Evolutionary conservation across 2,888 invertebrate species (phyloP), one percentile per base, ranked within the genome.

Genomic region (Pyrrhia umbra): DNA sequence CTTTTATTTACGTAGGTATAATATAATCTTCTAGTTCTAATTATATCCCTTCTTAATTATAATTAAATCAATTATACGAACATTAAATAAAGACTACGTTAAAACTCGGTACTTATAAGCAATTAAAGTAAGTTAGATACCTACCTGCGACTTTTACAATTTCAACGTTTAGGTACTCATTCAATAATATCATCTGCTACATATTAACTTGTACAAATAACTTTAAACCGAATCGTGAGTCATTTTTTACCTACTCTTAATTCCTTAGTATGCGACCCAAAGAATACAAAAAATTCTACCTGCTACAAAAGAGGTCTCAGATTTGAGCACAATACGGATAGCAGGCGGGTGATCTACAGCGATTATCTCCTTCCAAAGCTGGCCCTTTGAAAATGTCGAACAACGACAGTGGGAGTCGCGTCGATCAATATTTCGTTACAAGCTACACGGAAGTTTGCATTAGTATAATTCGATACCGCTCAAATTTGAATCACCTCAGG

Each of bases 351-450:
- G 86, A 91, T 90, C 89, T 84, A 87, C 84, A 86, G 81, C 85
- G 90, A 92, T 92, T 89, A 92, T 92, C 88, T 86, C 84, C 82
- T 85, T 81, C 82, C 69, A 83, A 84, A 82, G 79, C 75, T 78
- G 80, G 73, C 85, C 83, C 85, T 88, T 88, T 87, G 84, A 89
- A 91, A 88, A 91, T 92, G 89, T 90, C 86, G 84, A 86, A 76
- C 72, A 81, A 84, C 85, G 84, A 82, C 84, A 81, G 47, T 64
- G 85, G 82, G 84, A 86, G 87, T 86, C 87, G 87, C 83, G 88
- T 87, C 91, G 93, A 95, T 95, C 93, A 92, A 94, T 94, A 94
- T 94, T 92, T 90, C 88, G 89, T 88, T 83, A 86, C 86, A 85
- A 85, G 86, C 83, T 84, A 84, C 81, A 87, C 87, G 90, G 91